These are phyloP conservation scores for Drosophila testacea DNA, from an alignment of 2,888 invertebrate genomes.

Conservation along the genomic window DNA sequence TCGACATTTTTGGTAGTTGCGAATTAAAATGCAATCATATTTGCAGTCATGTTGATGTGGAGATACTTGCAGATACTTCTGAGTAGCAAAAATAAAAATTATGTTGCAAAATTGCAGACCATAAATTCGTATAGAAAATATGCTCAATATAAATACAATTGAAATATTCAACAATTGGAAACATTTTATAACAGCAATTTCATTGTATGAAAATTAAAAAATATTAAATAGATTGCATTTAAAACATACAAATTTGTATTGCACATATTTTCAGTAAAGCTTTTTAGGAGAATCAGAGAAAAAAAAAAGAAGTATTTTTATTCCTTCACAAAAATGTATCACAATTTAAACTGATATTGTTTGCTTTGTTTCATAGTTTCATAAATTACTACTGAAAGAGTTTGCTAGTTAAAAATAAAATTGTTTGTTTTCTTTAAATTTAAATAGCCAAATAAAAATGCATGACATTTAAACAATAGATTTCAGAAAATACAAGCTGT, in stretches of 20 bases:
- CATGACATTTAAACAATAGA: neutral
- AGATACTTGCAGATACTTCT: constrained; percentile 10
- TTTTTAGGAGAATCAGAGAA: neutral
- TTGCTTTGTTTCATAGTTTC: too few relatives aligned
- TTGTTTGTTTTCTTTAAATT: neutral
- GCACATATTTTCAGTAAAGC: neutral
- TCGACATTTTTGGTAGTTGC: constrained; percentile 24
- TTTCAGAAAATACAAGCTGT: neutral
- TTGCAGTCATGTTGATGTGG: neutral
- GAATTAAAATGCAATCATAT: constrained; percentile 3
- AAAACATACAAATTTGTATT: neutral
- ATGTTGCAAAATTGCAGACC: too few relatives aligned
- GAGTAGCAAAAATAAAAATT: neutral
- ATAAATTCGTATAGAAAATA: neutral
- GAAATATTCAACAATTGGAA: too few relatives aligned
- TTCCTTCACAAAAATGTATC: neutral
- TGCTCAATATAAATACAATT: too few relatives aligned
- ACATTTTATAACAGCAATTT: neutral
- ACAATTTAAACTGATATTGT: neutral
- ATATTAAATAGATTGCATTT: neutral
- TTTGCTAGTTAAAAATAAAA: neutral
- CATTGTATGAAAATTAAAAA: neutral
- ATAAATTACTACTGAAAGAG: neutral
- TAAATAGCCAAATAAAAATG: too few relatives aligned
- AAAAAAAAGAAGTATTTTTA: neutral